These are phyloP conservation scores for Zaprionus inermis DNA, from an alignment of 1,140 invertebrate genomes.

Conservation along the genomic window DNA sequence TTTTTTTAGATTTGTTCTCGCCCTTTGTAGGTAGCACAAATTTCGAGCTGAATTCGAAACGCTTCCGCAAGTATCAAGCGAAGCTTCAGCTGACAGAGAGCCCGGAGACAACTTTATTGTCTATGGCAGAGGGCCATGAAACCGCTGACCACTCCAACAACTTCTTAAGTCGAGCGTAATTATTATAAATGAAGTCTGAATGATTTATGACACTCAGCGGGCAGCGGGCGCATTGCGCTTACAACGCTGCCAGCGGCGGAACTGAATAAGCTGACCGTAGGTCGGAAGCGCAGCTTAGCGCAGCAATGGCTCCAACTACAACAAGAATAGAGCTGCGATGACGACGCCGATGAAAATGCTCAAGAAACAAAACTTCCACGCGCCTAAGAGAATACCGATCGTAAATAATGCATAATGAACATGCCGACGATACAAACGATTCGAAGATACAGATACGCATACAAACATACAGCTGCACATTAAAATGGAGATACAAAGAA, in stretches of 20 bases:
- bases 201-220: slow-evolving; percentile 72
- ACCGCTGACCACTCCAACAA: slow-evolving; percentile 46
- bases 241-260: slow-evolving; percentile 65
- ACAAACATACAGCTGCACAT: slow-evolving; percentile 38
- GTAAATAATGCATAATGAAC: slow-evolving; percentile 67
- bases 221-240: slow-evolving; percentile 50
- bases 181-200: slow-evolving; percentile 81
- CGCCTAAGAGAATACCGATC: slow-evolving; percentile 33
- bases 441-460: slow-evolving; percentile 38
- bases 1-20: slow-evolving; percentile 20
- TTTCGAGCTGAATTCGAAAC: slow-evolving; percentile 18
- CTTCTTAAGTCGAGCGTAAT: slow-evolving; percentile 72
- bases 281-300: slow-evolving; percentile 31
- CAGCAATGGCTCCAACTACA: slow-evolving; percentile 15
- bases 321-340: slow-evolving; percentile 54
- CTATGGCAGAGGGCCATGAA: slow-evolving; percentile 58
- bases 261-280: slow-evolving; percentile 37
- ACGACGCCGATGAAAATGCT: slow-evolving; percentile 65
- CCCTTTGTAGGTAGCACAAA: slow-evolving; percentile 13
- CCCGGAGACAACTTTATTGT: slow-evolving; percentile 66
- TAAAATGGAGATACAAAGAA: slow-evolving; percentile 46
- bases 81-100: slow-evolving; percentile 6
- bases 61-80: slow-evolving; percentile 64
- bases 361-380: slow-evolving; percentile 35
- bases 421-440: slow-evolving; percentile 8